Evolutionary conservation across 1,140 invertebrate species (phyloP), one percentile per base, ranked within the genome.

Genomic region (Aricia agestis): DNA sequence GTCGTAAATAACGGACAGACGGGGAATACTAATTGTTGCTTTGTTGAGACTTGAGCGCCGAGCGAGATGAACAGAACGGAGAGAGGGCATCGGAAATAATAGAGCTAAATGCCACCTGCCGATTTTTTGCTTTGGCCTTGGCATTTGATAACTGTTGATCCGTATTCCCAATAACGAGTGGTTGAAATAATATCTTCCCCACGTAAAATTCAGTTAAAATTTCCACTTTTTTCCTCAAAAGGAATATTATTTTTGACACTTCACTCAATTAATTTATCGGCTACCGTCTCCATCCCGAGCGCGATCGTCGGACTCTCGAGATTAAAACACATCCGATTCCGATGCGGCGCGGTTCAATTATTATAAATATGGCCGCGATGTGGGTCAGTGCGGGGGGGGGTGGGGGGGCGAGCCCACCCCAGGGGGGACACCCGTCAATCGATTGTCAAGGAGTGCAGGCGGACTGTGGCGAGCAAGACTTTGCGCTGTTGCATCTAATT

Each of bases 321-420:
- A 52, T 52, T 52, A 52, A 52, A 52, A 52, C 45, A 52, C 45
- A 52, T 52, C 45, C 45, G 45, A 52, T 52, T 52, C 45, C 45
- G 10, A 52, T 3, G 2, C 78, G 74, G 80, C 81, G 77, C 75
- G 82, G 84, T 88, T 86, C 89, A 91, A 90, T 90, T 92, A 90
- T 90, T 89, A 92, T 92, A 90, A 92, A 92, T 92, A 91, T 89
- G 83, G 83, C 84, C 76, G 77, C 84, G 76, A 90, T 90, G 82
- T 90, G 86, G 90, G 90, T 90, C 88, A 90, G 75, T 78, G 78
- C 76, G 77, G 80, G 76, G 79, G 73, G 80, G 77, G 67, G 74
- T 67, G 36, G 72, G 74, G 70, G 70, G 74, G 71, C 57, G 72
- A 73, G 67, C 45, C 45, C 45, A 52, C 45, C 45, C 45, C 10